Evolutionary conservation across 1,140 invertebrate species (phyloP).

Genomic region (Drosophila tsacasi): DNA sequence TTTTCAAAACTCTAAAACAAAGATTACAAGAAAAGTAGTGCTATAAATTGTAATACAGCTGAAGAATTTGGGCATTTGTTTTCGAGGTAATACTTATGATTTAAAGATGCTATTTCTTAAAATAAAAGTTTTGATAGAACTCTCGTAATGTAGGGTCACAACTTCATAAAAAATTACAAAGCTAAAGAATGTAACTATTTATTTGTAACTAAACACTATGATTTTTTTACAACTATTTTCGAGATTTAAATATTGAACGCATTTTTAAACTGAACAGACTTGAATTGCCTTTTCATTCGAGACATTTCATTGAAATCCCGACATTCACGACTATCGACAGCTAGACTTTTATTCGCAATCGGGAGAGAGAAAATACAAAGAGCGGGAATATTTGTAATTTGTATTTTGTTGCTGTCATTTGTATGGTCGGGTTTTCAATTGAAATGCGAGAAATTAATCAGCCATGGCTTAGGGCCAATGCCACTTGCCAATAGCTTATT

Average conservation of each 20-base stretch:
- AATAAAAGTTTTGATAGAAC: too few species aligned
- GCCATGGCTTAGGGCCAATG: slow-evolving; percentile 68
- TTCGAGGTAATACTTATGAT: too few species aligned
- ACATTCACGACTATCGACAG: neutral
- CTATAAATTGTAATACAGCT: too few species aligned
- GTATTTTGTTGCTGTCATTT: slow-evolving; percentile 63
- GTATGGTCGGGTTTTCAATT: slow-evolving; percentile 50
- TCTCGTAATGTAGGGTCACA: too few species aligned
- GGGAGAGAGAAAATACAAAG: slow-evolving; percentile 8
- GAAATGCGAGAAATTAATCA: slow-evolving; percentile 74
- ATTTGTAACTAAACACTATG: too few species aligned
- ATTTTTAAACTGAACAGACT: neutral
- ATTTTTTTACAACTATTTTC: too few species aligned
- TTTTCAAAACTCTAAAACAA: too few species aligned
- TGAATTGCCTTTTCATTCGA: neutral
- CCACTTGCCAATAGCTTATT: slow-evolving; percentile 69
- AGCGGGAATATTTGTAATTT: slow-evolving; percentile 51
- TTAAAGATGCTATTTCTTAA: too few species aligned
- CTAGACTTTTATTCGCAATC: slow-evolving; percentile 20
- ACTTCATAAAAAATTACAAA: neutral
- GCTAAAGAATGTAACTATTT: too few species aligned
- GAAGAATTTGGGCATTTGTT: too few species aligned
- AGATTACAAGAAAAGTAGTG: too few species aligned
- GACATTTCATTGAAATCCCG: neutral
- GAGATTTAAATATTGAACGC: too few species aligned